phyloP scores from a whole-genome alignment of 2,797 vertebrate genomes.

The Amblyraja radiata region DNA sequence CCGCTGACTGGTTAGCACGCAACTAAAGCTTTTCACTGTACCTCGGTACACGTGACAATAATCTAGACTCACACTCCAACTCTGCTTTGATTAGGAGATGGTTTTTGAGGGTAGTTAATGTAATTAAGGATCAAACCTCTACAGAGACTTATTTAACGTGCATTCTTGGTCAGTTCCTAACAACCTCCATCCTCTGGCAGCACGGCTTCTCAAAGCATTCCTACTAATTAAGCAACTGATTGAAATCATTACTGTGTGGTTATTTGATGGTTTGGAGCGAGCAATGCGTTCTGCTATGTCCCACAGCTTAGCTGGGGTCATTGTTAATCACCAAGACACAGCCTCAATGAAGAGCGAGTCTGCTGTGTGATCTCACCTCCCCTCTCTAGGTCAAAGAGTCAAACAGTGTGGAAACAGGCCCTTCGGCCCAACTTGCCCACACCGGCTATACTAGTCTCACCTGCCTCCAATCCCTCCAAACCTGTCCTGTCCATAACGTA shows the following conservation, averaged over 20 bases:
- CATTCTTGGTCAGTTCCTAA: not conserved
- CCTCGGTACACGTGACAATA: no score
- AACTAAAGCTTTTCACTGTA: no score
- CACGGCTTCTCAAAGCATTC: not conserved
- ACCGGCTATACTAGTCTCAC: no score
- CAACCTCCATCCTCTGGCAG: not conserved
- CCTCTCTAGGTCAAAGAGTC: not conserved
- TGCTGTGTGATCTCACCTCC: not conserved
- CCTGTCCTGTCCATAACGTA: no score
- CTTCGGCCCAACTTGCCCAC: no score
- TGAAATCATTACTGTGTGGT: conserved; percentile 8
- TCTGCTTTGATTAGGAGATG: not conserved
- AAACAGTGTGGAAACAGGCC: no score
- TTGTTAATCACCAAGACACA: not conserved
- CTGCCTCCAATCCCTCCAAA: no score
- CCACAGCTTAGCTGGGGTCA: not conserved
- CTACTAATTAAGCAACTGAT: conserved; percentile 31
- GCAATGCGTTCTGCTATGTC: not conserved
- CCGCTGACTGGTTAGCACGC: no score
- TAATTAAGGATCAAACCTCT: not conserved
- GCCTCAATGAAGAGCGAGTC: not conserved
- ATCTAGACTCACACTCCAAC: not conserved
- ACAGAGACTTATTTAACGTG: not conserved
- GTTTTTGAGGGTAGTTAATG: not conserved
- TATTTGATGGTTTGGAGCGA: not conserved